These are phyloP conservation scores for Etia nguti DNA, from an alignment of 2,113 vertebrate species.

Conservation along the genomic window DNA sequence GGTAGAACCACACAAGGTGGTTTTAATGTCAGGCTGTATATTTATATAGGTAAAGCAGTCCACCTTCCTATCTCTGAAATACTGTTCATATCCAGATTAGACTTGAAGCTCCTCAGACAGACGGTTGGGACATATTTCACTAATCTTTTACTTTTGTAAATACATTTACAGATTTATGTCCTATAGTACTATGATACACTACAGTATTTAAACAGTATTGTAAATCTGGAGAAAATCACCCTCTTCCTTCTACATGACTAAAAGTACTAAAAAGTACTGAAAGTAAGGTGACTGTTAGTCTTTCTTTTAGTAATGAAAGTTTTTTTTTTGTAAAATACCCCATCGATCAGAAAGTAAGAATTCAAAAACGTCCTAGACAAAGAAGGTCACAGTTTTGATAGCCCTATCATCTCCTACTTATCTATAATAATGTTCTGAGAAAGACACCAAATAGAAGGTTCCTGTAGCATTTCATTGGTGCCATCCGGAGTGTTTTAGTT, in stretches of 20 bases:
- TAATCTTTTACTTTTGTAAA: neutral
- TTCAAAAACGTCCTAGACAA: neutral
- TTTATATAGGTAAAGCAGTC: neutral
- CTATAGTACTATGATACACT: neutral
- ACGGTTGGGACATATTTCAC: neutral
- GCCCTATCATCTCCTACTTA: neutral
- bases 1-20: neutral
- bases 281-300: neutral
- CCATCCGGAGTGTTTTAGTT: constrained; percentile 18
- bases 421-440: neutral
- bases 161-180: neutral
- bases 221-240: neutral
- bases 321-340: neutral
- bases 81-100: neutral
- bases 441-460: neutral
- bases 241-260: neutral
- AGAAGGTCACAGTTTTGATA: neutral
- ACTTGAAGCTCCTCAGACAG: neutral
- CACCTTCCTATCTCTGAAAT: neutral
- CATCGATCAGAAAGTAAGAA: neutral
- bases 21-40: neutral
- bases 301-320: neutral
- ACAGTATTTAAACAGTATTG: neutral
- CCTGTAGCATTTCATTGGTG: neutral
- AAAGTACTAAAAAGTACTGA: neutral